These are phyloP conservation scores for Thelaira solivaga DNA, from an alignment of 2,888 invertebrate species.

Conservation along the genomic window DNA sequence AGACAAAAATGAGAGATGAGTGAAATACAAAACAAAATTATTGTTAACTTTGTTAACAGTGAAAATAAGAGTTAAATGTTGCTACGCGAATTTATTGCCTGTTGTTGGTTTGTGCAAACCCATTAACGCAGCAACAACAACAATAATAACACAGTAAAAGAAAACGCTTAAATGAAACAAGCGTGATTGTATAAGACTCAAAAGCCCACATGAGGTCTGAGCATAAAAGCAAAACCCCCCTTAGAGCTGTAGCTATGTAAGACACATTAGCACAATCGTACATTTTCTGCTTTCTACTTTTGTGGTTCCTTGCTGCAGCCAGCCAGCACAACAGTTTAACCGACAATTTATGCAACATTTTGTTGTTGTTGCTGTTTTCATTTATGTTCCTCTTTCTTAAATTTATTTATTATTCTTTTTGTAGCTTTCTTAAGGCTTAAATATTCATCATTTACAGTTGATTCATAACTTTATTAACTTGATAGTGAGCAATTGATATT, in stretches of 20 bases:
- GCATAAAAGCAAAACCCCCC: conserved; percentile 38
- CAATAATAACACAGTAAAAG: background rate
- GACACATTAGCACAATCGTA: conserved; percentile 60
- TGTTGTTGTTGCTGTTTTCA: conserved; percentile 1
- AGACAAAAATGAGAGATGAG: conserved; percentile 49
- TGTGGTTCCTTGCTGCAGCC: conserved; percentile 23
- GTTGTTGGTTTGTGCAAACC: conserved; percentile 45
- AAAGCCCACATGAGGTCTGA: conserved; percentile 50
- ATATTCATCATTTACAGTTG: conserved; percentile 59
- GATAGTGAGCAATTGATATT: conserved; percentile 57
- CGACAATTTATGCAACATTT: conserved; percentile 28
- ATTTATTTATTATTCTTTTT: too few species aligned
- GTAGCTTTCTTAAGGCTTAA: conserved; percentile 32
- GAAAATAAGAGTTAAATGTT: conserved; percentile 53
- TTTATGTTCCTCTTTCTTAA: too few species aligned
- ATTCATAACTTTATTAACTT: conserved; percentile 63
- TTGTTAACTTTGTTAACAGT: conserved; percentile 59
- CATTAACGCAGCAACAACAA: conserved; percentile 51
- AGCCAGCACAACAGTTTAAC: conserved; percentile 11
- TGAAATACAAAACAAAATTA: conserved; percentile 58
- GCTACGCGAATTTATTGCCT: conserved; percentile 29
- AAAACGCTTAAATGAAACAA: background rate
- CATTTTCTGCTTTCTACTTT: conserved; percentile 11
- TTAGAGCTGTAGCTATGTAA: conserved; percentile 50
- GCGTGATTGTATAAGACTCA: background rate